Conservation (phyloP, 2,113 vertebrate genomes). For the Cromileptes altivelis region DNA sequence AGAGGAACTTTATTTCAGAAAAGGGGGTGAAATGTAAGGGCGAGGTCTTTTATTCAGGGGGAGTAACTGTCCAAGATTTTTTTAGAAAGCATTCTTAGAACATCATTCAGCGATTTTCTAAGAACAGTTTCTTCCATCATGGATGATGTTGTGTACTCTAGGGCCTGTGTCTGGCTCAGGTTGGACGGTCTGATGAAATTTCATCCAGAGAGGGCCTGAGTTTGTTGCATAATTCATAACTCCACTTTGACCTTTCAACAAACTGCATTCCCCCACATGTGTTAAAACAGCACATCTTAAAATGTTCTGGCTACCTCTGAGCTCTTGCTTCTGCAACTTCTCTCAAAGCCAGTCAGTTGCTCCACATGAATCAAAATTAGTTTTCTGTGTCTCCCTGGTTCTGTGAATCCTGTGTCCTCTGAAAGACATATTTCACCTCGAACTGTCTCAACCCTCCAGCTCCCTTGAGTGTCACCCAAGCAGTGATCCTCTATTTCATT, state of each 20-base stretch:
- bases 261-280: conserved; percentile 25
- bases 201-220: conserved; percentile 31
- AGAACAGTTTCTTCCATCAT: conserved; percentile 32
- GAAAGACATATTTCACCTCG: conserved; percentile 4
- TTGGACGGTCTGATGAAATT: conserved; percentile 52
- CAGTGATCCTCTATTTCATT: conserved; percentile 10
- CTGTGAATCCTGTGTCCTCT: conserved; percentile 9
- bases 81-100: conserved; percentile 22
- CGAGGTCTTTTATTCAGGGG: conserved; percentile 37
- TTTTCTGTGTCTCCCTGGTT: conserved; percentile 10
- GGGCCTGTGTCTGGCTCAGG: conserved; percentile 28
- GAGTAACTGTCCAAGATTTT: not conserved
- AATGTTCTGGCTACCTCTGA: conserved; percentile 30
- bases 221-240: conserved; percentile 66
- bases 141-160: conserved; percentile 2
- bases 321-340: conserved; percentile 11
- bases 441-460: not conserved
- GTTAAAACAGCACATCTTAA: conserved; percentile 34
- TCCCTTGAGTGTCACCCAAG: conserved; percentile 23
- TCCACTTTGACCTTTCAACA: conserved; percentile 59
- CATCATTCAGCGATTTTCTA: conserved; percentile 14
- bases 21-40: conserved; percentile 12
- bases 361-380: conserved; percentile 24
- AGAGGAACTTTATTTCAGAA: conserved; percentile 45
- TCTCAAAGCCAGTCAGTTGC: conserved; percentile 21